A percentile compares a stretch with the other conserved stretches of the same genome.
Conservation (phyloP, 2,888 invertebrate species). For the Drosophila hamatofila region DNA sequence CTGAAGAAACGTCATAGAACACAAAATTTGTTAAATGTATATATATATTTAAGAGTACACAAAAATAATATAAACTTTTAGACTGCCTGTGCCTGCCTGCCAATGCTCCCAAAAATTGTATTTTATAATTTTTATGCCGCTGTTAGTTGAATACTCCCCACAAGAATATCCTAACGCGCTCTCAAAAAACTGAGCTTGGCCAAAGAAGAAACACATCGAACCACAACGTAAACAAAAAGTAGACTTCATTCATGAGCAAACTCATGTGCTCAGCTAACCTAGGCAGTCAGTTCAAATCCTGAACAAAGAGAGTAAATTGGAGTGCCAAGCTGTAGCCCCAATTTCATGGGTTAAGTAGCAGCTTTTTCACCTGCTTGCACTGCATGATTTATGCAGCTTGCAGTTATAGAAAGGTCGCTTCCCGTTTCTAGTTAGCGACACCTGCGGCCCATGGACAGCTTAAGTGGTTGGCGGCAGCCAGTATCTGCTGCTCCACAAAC, state of each 20-base stretch:
- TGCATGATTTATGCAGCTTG: slow-evolving; percentile 67
- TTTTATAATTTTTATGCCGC: too few relatives aligned
- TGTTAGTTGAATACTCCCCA: neutral
- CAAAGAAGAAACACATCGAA: neutral
- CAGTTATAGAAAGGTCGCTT: slow-evolving; percentile 70
- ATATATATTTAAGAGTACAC: too few relatives aligned
- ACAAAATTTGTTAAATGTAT: too few relatives aligned
- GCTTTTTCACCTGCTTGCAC: slow-evolving; percentile 42
- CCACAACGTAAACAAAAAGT: neutral
- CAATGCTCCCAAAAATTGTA: too few relatives aligned
- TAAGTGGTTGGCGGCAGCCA: slow-evolving; percentile 1
- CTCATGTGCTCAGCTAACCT: neutral
- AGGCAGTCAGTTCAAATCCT: neutral
- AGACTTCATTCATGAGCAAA: neutral
- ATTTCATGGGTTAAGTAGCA: slow-evolving; percentile 17
- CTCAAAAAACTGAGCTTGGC: neutral
- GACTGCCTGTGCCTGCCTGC: too few relatives aligned
- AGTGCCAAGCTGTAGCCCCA: neutral
- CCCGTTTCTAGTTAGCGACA: slow-evolving; percentile 55
- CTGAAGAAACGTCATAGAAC: too few relatives aligned
- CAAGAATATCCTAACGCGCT: neutral
- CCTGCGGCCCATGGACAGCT: slow-evolving; percentile 37
- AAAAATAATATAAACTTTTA: too few relatives aligned
- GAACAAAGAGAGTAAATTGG: neutral
- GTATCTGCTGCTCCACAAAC: slow-evolving; percentile 28